Evolutionary conservation across 2,888 invertebrate genomes (phyloP).

Genomic region (Cerastis rubricosa): DNA sequence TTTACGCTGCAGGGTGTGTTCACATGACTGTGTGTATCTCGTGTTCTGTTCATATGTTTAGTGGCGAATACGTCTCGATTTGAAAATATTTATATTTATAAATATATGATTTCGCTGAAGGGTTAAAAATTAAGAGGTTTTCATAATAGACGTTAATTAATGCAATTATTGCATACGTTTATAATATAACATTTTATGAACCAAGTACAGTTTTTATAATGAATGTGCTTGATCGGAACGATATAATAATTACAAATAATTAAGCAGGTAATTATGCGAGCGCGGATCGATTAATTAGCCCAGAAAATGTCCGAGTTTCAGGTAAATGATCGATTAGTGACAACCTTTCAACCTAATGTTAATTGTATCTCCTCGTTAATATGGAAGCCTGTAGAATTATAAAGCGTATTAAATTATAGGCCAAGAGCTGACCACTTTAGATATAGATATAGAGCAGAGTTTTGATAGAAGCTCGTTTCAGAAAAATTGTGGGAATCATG

Average conservation of each 20-base stretch:
- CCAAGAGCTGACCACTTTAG: background rate
- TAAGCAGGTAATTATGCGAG: background rate
- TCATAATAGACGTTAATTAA: background rate
- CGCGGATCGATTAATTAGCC: background rate
- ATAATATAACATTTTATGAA: background rate
- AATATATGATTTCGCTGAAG: too few relatives aligned
- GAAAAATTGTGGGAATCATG: background rate
- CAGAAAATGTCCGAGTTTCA: slow-evolving; percentile 13
- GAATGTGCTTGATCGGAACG: background rate
- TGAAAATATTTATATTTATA: background rate
- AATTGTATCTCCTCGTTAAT: slow-evolving; percentile 2
- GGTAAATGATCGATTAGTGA: slow-evolving; percentile 31
- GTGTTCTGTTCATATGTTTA: background rate
- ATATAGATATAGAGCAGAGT: too few relatives aligned
- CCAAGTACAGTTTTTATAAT: background rate
- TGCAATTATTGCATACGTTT: too few relatives aligned
- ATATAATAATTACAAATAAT: slow-evolving; percentile 19
- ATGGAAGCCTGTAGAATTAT: background rate
- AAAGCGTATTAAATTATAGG: background rate
- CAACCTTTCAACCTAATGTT: slow-evolving; percentile 1
- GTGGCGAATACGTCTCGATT: background rate
- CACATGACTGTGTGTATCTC: slow-evolving; percentile 25
- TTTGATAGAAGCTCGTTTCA: background rate
- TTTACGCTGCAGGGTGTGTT: slow-evolving; percentile 70
- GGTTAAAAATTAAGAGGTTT: background rate